Base-by-base conservation (phyloP, 2,797 vertebrate genomes). In the Zalophus californianus region DNA sequence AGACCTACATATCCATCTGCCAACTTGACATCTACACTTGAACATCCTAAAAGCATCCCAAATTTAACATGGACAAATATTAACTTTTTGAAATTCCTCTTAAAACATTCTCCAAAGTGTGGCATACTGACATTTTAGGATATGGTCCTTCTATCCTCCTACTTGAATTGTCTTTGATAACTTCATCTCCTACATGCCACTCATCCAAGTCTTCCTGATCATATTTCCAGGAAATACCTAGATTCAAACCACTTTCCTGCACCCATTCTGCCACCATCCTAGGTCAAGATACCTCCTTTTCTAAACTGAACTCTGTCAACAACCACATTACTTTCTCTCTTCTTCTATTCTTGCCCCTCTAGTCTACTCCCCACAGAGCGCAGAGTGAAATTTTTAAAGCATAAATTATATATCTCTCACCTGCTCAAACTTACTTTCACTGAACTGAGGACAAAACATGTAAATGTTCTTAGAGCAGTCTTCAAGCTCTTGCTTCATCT, bases 1-100 rank as follows among this genome's bases (percentile, higher is more conserved):
- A 94, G 68, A 97, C 80, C 75, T 94, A 82, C 72, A 83, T 78
- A 66, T 68, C 83, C 78, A 95, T 80, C 84, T 94, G 86, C 54
- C 58, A 93, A 64, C 27, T 62, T 73, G 44, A 68, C 60, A 77
- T 79, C 62, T 44, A 77, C 18, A 70, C 60, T 94, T 89, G 86
- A 80, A 75, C 23, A 94, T 90, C 35, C 56, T 70, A 86, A 5
- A 75, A 93, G 75, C 11, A 75, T 38, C 32, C 35, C 62, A 73
- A 70, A 86, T 93, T 92, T 73, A 93, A 83, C 44, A 60, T 27
- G 15, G 54, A 32, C 18, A 86, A 86, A 94, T 83, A 86, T 35
- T 86, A 86, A 93, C 58, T 82, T 92, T 90, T 35, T 66, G 27
- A 80, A 95, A 90, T 92, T 14, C 50, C 27, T 29, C 14, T 83